phyloP scores from a whole-genome alignment of 2,797 vertebrate genomes.

The Lophura swinhoii region DNA sequence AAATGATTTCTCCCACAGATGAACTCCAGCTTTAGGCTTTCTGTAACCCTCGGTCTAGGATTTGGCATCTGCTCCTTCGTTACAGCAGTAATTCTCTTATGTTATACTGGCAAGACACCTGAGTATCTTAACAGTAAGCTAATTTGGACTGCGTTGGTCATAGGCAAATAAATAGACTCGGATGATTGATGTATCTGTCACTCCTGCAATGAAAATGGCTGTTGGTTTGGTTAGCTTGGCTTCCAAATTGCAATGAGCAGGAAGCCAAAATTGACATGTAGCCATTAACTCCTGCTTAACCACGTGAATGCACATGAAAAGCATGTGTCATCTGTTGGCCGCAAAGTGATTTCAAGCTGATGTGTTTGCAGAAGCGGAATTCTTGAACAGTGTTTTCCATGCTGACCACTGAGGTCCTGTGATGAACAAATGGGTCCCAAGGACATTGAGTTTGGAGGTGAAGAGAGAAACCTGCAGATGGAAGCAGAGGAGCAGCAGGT shows the following conservation, averaged over 20 bases:
- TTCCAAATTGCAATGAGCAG: not conserved
- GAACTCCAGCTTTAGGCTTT: not conserved
- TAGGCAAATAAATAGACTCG: not conserved
- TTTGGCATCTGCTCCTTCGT: not conserved
- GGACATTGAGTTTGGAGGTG: not conserved
- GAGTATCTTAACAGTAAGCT: not conserved
- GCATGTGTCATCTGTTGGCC: not conserved
- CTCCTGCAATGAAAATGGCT: not conserved
- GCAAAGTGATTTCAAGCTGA: fast-evolving
- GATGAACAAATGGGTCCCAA: not conserved
- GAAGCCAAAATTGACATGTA: not conserved
- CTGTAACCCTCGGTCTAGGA: not conserved
- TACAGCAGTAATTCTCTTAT: not conserved
- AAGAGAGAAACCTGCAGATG: not conserved
- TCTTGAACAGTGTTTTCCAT: not conserved
- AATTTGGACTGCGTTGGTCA: not conserved
- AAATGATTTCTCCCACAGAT: not conserved
- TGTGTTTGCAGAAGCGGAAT: not conserved
- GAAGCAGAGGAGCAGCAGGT: not conserved
- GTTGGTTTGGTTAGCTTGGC: not conserved
- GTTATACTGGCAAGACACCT: not conserved
- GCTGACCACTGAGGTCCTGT: not conserved
- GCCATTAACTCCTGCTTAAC: not conserved
- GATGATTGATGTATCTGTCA: not conserved
- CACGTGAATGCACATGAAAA: fast-evolving